Percentiles rank a stretch among this genome's conserved stretches.
phyloP scores from a whole-genome alignment of 2,113 vertebrate species.

The Octodon degus region DNA sequence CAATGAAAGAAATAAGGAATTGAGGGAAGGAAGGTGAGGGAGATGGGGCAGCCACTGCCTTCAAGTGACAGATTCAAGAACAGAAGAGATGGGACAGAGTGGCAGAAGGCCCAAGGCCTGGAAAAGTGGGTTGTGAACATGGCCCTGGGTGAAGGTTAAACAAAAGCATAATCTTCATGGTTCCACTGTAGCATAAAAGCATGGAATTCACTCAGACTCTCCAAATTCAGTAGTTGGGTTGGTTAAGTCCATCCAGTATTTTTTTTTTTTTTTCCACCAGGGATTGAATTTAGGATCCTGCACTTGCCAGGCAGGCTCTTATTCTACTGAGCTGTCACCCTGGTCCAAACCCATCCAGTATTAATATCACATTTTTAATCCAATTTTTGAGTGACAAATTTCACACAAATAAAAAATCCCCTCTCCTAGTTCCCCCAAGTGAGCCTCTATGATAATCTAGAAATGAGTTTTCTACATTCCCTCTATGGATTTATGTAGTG shows the following conservation, averaged over 20 bases:
- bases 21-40: background rate
- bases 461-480: background rate
- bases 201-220: too few species aligned
- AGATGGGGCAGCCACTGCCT: background rate
- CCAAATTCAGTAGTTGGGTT: too few species aligned
- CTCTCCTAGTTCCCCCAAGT: background rate
- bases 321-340: too few species aligned
- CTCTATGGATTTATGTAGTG: too few species aligned
- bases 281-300: too few species aligned
- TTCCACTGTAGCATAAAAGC: background rate
- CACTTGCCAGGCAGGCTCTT: too few species aligned
- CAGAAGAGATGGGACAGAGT: background rate
- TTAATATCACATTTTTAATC: too few species aligned
- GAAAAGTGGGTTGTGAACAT: background rate
- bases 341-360: too few species aligned
- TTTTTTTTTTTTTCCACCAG: too few species aligned
- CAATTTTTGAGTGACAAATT: background rate
- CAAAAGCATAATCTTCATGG: background rate
- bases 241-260: too few species aligned
- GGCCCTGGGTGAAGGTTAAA: background rate
- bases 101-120: background rate
- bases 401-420: background rate
- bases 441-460: background rate
- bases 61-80: background rate
- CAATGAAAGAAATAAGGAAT: background rate